Evolutionary conservation across 2,888 invertebrate species (phyloP).

Genomic region (Scaeva pyrastri): DNA sequence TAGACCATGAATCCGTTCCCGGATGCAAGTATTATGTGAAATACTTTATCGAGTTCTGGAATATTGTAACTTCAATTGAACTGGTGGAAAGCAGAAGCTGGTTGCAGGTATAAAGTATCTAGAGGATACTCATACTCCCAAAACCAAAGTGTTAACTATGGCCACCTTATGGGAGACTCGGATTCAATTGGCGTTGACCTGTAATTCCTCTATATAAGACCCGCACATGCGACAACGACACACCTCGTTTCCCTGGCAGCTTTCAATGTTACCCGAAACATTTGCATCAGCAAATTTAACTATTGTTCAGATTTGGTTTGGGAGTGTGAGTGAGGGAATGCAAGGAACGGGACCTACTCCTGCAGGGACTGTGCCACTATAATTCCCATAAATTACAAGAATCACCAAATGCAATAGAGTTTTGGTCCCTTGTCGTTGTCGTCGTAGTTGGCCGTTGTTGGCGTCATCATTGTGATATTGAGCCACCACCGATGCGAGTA

Average conservation of each 20-base stretch:
- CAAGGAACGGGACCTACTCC: too few relatives aligned
- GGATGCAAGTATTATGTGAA: constrained; percentile 18
- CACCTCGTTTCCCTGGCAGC: constrained; percentile 26
- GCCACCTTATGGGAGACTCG: constrained; percentile 53
- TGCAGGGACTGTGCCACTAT: constrained; percentile 32
- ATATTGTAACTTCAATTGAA: constrained; percentile 1
- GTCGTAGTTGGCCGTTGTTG: background rate
- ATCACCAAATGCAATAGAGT: constrained; percentile 66
- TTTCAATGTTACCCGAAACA: background rate
- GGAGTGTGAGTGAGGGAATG: too few relatives aligned
- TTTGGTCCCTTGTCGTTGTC: constrained; percentile 33
- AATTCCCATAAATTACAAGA: constrained; percentile 65
- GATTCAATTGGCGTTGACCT: constrained; percentile 72
- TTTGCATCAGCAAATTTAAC: constrained; percentile 65
- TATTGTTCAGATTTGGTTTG: constrained; percentile 47
- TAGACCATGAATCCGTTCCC: constrained; percentile 21
- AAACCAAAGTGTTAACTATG: constrained; percentile 24
- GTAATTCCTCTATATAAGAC: constrained; percentile 61
- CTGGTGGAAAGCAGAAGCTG: too few relatives aligned
- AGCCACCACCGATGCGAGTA: constrained; percentile 39
- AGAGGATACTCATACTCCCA: background rate
- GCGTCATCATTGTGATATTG: constrained; percentile 18
- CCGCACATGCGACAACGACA: background rate
- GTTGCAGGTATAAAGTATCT: background rate
- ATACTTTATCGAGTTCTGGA: constrained; percentile 46